Evolutionary conservation across 2,113 vertebrate species (phyloP).

Genomic region (Actinemys pallida): DNA sequence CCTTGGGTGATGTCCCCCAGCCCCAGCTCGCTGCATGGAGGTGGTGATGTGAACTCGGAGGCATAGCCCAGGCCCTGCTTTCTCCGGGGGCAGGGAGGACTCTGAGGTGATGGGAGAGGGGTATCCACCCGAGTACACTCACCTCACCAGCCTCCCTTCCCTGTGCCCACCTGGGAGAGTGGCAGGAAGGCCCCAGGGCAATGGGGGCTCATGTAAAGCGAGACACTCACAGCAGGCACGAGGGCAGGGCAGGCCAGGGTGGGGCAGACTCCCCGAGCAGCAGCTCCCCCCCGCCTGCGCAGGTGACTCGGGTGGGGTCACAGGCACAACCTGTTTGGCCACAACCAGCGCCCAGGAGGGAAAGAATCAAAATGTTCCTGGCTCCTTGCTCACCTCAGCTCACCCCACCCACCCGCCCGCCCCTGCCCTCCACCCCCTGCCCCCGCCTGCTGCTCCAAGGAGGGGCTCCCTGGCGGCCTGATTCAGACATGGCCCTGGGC

Average conservation of each 20-base stretch:
- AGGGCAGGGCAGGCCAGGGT: not conserved
- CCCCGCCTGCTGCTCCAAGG: not conserved
- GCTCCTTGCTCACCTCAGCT: conserved; percentile 25
- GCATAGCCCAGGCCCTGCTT: not conserved
- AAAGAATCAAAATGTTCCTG: not conserved
- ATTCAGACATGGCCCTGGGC: conserved; percentile 1
- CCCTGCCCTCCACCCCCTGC: not conserved
- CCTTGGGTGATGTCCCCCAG: not conserved
- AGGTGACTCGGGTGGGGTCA: conserved; percentile 35
- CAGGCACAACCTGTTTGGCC: conserved; percentile 51
- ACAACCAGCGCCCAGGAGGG: conserved; percentile 11
- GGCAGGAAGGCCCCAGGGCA: not conserved
- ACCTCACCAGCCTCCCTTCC: not conserved
- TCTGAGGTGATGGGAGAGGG: not conserved
- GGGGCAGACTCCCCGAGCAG: not conserved
- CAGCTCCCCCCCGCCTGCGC: not conserved
- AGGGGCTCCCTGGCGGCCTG: not conserved
- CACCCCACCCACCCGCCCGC: not conserved
- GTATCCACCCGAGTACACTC: too few species aligned
- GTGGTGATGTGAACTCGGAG: not conserved
- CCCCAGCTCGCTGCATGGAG: not conserved
- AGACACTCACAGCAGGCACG: not conserved
- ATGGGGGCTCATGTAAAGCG: not conserved
- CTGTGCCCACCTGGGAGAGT: not conserved
- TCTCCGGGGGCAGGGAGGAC: not conserved